Conservation (phyloP, 2,113 vertebrate genomes). For the Caretta caretta region DNA sequence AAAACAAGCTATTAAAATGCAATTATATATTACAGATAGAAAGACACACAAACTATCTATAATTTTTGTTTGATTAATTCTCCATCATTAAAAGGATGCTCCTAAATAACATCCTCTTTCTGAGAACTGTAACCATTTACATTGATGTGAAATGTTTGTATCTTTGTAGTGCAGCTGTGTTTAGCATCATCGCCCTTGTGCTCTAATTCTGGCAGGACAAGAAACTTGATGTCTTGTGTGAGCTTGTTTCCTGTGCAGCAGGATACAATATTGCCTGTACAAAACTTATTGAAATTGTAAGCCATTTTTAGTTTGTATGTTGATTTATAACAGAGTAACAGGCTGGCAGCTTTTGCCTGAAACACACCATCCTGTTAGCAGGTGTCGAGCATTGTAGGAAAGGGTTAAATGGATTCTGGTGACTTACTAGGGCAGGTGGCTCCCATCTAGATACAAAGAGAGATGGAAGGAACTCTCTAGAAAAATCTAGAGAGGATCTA, state of each 20-base stretch:
- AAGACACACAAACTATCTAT: not conserved
- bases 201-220: not conserved
- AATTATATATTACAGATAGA: not conserved
- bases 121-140: not conserved
- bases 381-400: not conserved
- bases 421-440: not conserved
- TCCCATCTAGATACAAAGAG: not conserved
- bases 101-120: not conserved
- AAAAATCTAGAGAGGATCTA: not conserved
- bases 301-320: not conserved
- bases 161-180: not conserved
- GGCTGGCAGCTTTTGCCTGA: not conserved
- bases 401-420: not conserved
- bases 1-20: not conserved
- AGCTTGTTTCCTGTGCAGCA: not conserved
- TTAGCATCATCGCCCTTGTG: not conserved
- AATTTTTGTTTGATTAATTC: not conserved
- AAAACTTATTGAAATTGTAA: not conserved
- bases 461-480: not conserved
- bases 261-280: not conserved
- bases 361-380: not conserved
- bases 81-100: not conserved
- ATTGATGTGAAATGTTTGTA: not conserved
- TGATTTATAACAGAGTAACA: not conserved
- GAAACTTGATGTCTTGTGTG: not conserved